Percentiles rank a stretch among this genome's conserved stretches.
phyloP scores from a whole-genome alignment of 2,113 vertebrate genomes.

The Seriola rivoliana region DNA sequence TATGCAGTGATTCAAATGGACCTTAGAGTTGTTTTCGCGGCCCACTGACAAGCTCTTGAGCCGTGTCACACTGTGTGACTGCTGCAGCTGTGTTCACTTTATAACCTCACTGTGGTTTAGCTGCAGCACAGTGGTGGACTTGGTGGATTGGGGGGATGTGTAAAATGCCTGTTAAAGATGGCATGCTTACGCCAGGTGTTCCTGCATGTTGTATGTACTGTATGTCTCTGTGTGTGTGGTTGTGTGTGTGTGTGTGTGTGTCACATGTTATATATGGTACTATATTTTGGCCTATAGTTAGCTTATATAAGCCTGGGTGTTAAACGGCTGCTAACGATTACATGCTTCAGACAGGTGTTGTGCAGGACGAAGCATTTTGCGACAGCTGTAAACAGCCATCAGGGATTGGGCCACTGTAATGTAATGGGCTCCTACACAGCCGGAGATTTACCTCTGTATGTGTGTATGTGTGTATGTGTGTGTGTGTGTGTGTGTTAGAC shows the following conservation, averaged over 20 bases:
- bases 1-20: not conserved
- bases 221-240: constrained; percentile 7
- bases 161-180: constrained; percentile 69
- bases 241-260: constrained; percentile 13
- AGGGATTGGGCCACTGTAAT: constrained; percentile 52
- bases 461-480: constrained; percentile 1
- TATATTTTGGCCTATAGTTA: constrained; percentile 30
- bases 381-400: constrained; percentile 79
- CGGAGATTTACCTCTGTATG: constrained; percentile 28
- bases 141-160: constrained; percentile 27
- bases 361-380: constrained; percentile 54
- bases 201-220: constrained; percentile 38
- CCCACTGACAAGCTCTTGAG: constrained; percentile 20
- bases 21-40: not conserved
- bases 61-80: constrained; percentile 10
- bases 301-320: constrained; percentile 43
- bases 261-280: constrained; percentile 16
- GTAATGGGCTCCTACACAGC: constrained; percentile 53
- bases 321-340: constrained; percentile 73
- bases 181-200: constrained; percentile 70
- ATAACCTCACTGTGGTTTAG: constrained; percentile 52
- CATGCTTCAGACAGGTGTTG: constrained; percentile 74
- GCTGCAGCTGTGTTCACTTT: constrained; percentile 72
- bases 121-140: constrained; percentile 35
- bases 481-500: not conserved